phyloP scores from a whole-genome alignment of 2,888 invertebrate genomes.

The Drosophila aldrichi region DNA sequence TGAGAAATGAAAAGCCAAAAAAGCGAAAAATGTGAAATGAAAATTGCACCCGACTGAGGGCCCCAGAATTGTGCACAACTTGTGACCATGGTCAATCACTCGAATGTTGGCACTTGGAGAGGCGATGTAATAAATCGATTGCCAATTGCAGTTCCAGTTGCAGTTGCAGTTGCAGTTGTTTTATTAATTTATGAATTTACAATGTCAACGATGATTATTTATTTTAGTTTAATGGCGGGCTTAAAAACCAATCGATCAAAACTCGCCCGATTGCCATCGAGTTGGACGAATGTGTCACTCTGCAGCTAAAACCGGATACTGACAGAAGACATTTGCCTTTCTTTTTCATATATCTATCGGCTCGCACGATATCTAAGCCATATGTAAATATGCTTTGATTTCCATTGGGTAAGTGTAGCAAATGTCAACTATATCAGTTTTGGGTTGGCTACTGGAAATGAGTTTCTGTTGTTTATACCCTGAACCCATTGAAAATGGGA shows the following conservation, averaged over 20 bases:
- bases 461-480: neutral
- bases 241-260: constrained; percentile 79
- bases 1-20: constrained; percentile 6
- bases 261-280: constrained; percentile 40
- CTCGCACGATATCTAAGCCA: constrained; percentile 7
- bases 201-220: constrained; percentile 73
- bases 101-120: constrained; percentile 16
- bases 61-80: constrained; percentile 23
- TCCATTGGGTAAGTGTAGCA: neutral
- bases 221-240: constrained; percentile 62
- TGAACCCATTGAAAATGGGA: too few species aligned
- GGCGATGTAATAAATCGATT: constrained; percentile 61
- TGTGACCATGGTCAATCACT: constrained; percentile 39
- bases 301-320: constrained; percentile 22
- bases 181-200: constrained; percentile 74
- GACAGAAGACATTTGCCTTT: constrained; percentile 24
- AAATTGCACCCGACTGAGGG: constrained; percentile 37
- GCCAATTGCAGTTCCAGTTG: constrained; percentile 48
- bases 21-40: too few species aligned
- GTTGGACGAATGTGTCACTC: constrained; percentile 41
- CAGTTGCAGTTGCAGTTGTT: constrained; percentile 36
- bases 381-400: constrained; percentile 10
- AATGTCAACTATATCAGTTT: neutral
- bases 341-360: constrained; percentile 7
- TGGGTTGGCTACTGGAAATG: neutral